phyloP scores from a whole-genome alignment of 2,888 invertebrate genomes.

The Nezara viridula region DNA sequence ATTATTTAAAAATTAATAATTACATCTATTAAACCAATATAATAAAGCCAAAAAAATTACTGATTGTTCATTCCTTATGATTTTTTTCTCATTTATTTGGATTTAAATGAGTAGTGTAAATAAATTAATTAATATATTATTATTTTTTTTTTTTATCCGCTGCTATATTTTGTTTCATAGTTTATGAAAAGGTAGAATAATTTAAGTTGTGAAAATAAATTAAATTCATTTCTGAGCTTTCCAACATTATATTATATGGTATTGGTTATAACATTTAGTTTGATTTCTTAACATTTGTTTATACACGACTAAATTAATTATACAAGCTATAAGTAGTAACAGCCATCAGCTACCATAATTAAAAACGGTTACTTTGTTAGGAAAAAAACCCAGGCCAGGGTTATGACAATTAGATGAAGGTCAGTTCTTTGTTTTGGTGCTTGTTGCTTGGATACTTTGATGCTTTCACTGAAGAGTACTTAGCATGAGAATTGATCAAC shows the following conservation, averaged over 20 bases:
- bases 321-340: not conserved
- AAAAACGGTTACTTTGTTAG: not conserved
- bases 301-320: too few relatives aligned
- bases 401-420: slow-evolving; percentile 58
- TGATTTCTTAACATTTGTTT: too few relatives aligned
- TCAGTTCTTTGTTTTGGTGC: slow-evolving; percentile 55
- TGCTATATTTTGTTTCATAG: too few relatives aligned
- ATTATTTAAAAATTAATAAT: not conserved
- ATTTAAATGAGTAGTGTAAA: not conserved
- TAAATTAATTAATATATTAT: not conserved
- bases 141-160: not conserved
- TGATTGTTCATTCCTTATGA: not conserved
- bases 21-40: not conserved
- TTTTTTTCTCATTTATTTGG: not conserved
- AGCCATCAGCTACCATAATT: not conserved
- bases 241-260: too few relatives aligned
- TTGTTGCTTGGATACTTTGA: slow-evolving; percentile 57
- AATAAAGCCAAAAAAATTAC: not conserved
- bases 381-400: slow-evolving; percentile 54
- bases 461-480: slow-evolving; percentile 52
- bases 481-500: slow-evolving; percentile 60
- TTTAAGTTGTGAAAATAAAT: too few relatives aligned
- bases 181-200: too few relatives aligned
- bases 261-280: too few relatives aligned
- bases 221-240: too few relatives aligned